Base-by-base conservation (phyloP, 2,888 invertebrate species). In the Cinara cedri region DNA sequence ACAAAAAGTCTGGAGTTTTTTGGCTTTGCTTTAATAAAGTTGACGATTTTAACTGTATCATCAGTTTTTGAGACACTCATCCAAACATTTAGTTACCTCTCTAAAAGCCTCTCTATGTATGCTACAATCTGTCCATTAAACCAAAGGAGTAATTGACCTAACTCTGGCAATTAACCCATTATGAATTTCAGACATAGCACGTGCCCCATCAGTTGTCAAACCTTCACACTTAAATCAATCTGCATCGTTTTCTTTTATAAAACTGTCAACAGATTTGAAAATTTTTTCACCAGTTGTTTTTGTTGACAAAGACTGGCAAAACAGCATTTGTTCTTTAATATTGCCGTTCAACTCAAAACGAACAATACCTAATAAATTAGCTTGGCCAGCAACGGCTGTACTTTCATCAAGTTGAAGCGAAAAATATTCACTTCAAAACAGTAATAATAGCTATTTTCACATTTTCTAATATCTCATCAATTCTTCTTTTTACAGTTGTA, bases 51-150 rank as follows among this genome's bases (percentile, higher is more conserved):
- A 34, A 34, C 34, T 6, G n/a, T 34, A 34, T 4, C 34, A 34
- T 4, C 3, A 34, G 34, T 34, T 34, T 34, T 34, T 34, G 34
- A 34, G 34, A 34, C 34, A 34, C 34, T 34, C 6, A 6, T 34
- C 34, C 34, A 34, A 34, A 34, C 34, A 3, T 34, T 34, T 34
- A 34, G 6, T 34, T 34, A 80, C 82, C n/a, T n/a, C n/a, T n/a
- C n/a, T n/a, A 74, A 83, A 80, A 60, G 81, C 80, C 65, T 82
- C 81, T 63, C 81, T 81, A 71, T 83, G 83, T 60, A 83, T 81
- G 75, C 81, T 60, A 82, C 83, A 82, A 81, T 83, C 81, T 76
- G 82, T 82, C 74, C 82, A 81, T 81, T 81, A 82, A 70, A 83
- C 81, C 80, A 82, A 81, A 55, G 82, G 82, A 80, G 74, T 81